A percentile compares a stretch with the other conserved stretches of the same genome.
phyloP scores from a whole-genome alignment of 2,113 vertebrate species.

The Catharus fuscescens region DNA sequence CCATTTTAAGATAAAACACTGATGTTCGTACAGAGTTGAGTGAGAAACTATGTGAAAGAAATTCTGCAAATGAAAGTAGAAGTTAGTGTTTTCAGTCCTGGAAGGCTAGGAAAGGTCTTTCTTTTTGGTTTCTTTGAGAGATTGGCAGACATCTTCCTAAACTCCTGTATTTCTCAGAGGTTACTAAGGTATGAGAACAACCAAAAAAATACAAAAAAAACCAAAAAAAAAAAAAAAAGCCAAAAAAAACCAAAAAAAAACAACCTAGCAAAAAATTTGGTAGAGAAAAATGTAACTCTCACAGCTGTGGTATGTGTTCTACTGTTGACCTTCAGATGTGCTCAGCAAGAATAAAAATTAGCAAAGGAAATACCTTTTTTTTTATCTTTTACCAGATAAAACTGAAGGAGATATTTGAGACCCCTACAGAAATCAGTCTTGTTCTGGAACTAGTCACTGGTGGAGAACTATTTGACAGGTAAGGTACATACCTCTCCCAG shows the following conservation, averaged over 20 bases:
- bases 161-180: neutral
- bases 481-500: neutral
- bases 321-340: neutral
- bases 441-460: conserved; percentile 88
- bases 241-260: too few species aligned
- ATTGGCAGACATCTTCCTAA: neutral
- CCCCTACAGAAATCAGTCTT: conserved; percentile 86
- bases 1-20: neutral
- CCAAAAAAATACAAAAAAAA: neutral
- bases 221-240: neutral
- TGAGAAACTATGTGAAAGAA: neutral
- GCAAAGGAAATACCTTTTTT: neutral
- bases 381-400: conserved; percentile 81
- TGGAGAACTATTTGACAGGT: conserved; percentile 91
- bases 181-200: neutral
- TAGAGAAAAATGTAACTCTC: neutral
- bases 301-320: neutral
- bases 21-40: neutral
- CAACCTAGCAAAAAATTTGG: neutral
- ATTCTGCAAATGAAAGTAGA: neutral
- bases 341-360: neutral
- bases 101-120: neutral
- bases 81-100: neutral
- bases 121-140: neutral
- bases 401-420: conserved; percentile 92